A percentile compares a stretch with the other conserved stretches of the same genome.
These are phyloP conservation scores for Bryconaethiops microstoma DNA, from an alignment of 2,797 vertebrate genomes.

Conservation along the genomic window DNA sequence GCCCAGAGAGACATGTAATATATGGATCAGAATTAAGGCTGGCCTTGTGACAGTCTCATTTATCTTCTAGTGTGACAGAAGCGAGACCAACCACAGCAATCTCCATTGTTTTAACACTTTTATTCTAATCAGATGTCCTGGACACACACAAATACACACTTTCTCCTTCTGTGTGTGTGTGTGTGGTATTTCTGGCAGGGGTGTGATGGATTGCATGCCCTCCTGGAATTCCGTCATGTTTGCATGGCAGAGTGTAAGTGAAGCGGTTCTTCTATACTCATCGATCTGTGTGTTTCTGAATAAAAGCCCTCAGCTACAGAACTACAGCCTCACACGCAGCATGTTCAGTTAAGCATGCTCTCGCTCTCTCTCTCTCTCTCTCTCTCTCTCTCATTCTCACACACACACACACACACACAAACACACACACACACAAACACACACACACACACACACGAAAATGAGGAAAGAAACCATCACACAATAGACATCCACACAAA, in stretches of 20 bases:
- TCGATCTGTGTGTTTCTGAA: constrained; percentile 67
- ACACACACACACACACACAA: no score
- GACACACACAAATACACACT: constrained; percentile 28
- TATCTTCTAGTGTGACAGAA: constrained; percentile 69
- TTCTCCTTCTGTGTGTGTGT: constrained; percentile 25
- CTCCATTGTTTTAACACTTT: constrained; percentile 64
- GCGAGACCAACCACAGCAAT: constrained; percentile 57
- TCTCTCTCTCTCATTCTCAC: no score
- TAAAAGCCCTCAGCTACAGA: constrained; percentile 52
- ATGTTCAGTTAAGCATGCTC: constrained; percentile 48
- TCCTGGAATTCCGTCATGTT: constrained; percentile 64
- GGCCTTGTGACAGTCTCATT: constrained; percentile 63
- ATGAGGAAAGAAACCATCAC: neutral
- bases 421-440: no score
- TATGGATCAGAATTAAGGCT: constrained; percentile 72
- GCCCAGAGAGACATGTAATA: constrained; percentile 62
- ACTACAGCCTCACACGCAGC: constrained; percentile 59
- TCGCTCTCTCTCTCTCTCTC: no score
- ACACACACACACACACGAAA: neutral
- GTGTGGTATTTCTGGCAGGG: constrained; percentile 58
- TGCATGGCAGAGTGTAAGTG: constrained; percentile 61
- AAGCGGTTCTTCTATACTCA: constrained; percentile 60
- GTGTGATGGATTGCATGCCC: constrained; percentile 73
- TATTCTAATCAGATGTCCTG: constrained; percentile 72
- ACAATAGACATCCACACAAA: neutral